A percentile compares a stretch with the other conserved stretches of the same genome.
Evolutionary conservation across 2,888 invertebrate genomes (phyloP).

Genomic region (Napeogenes inachia): DNA sequence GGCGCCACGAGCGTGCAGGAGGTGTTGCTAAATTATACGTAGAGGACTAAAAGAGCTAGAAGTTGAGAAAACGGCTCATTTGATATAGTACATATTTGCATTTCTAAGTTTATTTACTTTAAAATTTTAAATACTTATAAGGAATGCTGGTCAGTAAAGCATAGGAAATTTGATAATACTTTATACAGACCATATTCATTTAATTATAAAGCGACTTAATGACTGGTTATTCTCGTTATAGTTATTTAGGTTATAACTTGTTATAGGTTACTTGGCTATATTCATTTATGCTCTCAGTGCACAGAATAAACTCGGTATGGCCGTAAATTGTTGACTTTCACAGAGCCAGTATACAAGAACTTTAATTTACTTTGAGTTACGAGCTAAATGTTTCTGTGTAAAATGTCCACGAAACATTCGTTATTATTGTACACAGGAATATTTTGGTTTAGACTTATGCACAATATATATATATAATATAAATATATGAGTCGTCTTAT

Average conservation of each 20-base stretch:
- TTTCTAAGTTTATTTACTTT: too few species aligned
- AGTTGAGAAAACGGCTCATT: too few species aligned
- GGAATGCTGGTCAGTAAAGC: too few species aligned
- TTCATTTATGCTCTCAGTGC: not conserved
- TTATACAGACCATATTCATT: not conserved
- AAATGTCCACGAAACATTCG: not conserved
- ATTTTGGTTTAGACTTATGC: too few species aligned
- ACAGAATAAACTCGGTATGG: not conserved
- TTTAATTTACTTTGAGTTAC: not conserved
- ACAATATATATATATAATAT: too few species aligned
- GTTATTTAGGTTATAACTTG: not conserved
- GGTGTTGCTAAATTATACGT: not conserved
- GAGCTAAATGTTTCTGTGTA: not conserved
- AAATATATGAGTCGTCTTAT: not conserved
- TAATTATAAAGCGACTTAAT: conserved; percentile 1
- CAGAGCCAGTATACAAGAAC: not conserved
- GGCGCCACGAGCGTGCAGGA: conserved; percentile 7
- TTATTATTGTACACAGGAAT: too few species aligned
- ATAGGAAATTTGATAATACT: not conserved
- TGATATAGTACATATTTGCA: too few species aligned
- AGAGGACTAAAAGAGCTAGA: too few species aligned
- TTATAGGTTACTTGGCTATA: conserved; percentile 5
- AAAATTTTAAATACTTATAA: too few species aligned
- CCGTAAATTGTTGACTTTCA: not conserved
- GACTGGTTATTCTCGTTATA: not conserved